These are phyloP conservation scores for Acrocephalus arundinaceus DNA, from an alignment of 2,113 vertebrate genomes.

Conservation along the genomic window DNA sequence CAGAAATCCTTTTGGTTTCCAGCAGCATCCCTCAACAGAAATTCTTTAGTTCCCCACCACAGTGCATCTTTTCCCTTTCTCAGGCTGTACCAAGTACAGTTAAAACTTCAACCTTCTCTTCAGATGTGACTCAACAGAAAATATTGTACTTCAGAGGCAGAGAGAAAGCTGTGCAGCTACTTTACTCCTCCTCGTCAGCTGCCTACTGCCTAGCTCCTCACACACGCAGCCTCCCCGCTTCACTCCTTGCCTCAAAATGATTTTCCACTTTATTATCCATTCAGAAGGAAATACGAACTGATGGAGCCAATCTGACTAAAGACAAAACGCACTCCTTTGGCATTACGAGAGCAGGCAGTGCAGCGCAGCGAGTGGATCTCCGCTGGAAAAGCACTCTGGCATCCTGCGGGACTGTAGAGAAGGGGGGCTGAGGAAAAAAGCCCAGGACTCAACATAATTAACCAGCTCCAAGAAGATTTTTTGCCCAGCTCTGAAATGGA, in stretches of 20 bases:
- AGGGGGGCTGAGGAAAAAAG: neutral
- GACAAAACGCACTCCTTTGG: constrained; percentile 6
- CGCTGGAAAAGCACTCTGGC: neutral
- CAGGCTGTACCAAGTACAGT: constrained; percentile 51
- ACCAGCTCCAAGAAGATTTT: neutral
- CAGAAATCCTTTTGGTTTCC: constrained; percentile 47
- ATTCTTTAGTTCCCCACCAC: constrained; percentile 35
- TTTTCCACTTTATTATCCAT: constrained; percentile 58
- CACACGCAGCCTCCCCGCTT: constrained; percentile 42
- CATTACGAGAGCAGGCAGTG: neutral
- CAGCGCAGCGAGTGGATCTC: neutral
- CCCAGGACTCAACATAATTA: neutral
- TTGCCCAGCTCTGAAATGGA: neutral
- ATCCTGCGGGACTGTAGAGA: neutral
- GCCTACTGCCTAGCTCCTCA: constrained; percentile 73
- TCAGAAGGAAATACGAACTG: constrained; percentile 47
- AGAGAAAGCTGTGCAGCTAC: constrained; percentile 76
- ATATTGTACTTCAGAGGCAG: constrained; percentile 62
- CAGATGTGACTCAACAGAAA: constrained; percentile 69
- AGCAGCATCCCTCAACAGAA: constrained; percentile 28
- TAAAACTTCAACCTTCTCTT: constrained; percentile 71
- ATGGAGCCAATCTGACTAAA: constrained; percentile 54
- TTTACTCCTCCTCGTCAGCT: constrained; percentile 80
- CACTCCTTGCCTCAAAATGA: constrained; percentile 45
- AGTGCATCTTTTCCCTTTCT: neutral